Evolutionary conservation across 2,797 vertebrate species (phyloP), one percentile per base, ranked within the genome.

Genomic region (Psittacula echo): DNA sequence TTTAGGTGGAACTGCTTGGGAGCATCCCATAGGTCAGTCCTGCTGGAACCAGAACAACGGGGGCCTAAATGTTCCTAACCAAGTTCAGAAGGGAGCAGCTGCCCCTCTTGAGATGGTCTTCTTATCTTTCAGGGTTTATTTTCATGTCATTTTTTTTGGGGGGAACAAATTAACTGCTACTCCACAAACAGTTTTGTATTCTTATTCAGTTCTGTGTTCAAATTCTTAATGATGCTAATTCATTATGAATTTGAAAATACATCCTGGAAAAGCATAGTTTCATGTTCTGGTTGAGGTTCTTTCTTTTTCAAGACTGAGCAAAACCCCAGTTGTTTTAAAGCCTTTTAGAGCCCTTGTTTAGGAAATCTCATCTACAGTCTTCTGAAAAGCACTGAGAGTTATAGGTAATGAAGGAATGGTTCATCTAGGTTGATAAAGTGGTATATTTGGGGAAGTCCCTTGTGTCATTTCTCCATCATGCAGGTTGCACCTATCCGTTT

Each of bases 301-400:
- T 60, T 60, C 56, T 60, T 66, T 11, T 54, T 48, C 42, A 68
- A 7, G 11, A n/a, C 10, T 71, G 18, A 62, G 20, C 2, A 56
- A 56, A 24, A 29, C 7, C 22, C 2, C 12, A 8, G 5, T 0
- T 48, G 58, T 47, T 6, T 3, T 14, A 7, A n/a, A 61, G 10
- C 6, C 2, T 77, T 89, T 53, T 6, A 26, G 19, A 60, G 11
- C 32, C 22, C 27, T 64, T 15, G 15, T n/a, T 66, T 1, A 17
- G 44, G 47, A 64, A 80, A 64, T 2, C 47, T 48, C 44, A 53
- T 21, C 9, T 17, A 23, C 10, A 62, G 0, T 3, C 8, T 74
- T 65, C 56, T 56, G 62, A 14, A 39, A 37, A 45, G 4, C 2
- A 0, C 32, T 17, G 13, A 2, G 37, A 39, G 39, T 30, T 34